phyloP scores from a whole-genome alignment of 2,797 vertebrate species.

The Octomys mimax region DNA sequence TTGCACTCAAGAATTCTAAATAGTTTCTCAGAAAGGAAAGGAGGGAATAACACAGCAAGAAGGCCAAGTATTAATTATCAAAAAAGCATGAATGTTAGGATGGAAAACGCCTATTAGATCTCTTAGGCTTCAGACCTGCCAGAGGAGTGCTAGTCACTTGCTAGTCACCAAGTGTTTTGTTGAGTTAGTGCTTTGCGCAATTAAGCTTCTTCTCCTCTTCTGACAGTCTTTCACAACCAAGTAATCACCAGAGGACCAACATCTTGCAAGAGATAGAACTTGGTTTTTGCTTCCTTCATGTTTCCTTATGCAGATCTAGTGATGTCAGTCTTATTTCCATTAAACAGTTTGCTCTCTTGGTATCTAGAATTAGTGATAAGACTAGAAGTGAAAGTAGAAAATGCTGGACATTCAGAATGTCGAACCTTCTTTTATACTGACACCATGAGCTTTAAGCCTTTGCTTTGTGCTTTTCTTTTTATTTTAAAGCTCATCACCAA shows the following conservation, averaged over 20 bases:
- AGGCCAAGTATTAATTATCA: constrained; percentile 22
- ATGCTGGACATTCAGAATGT: not conserved
- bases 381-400: not conserved
- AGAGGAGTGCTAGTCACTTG: not conserved
- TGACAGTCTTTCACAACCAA: constrained; percentile 14
- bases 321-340: not conserved
- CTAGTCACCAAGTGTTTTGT: not conserved
- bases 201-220: not conserved
- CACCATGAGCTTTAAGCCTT: not conserved
- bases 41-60: constrained; percentile 38
- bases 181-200: not conserved
- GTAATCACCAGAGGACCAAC: not conserved
- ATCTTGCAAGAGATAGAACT: not conserved
- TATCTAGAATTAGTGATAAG: not conserved
- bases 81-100: not conserved
- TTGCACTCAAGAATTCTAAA: constrained; percentile 66
- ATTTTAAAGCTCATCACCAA: not conserved
- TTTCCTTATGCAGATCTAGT: not conserved
- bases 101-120: not conserved
- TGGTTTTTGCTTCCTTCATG: not conserved
- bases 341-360: not conserved
- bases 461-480: not conserved
- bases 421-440: not conserved
- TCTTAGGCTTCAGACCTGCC: not conserved
- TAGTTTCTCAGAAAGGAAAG: constrained; percentile 44